Evolutionary conservation across 2,113 vertebrate species (phyloP), one percentile per base, ranked within the genome.

Genomic region (Pedetes capensis): DNA sequence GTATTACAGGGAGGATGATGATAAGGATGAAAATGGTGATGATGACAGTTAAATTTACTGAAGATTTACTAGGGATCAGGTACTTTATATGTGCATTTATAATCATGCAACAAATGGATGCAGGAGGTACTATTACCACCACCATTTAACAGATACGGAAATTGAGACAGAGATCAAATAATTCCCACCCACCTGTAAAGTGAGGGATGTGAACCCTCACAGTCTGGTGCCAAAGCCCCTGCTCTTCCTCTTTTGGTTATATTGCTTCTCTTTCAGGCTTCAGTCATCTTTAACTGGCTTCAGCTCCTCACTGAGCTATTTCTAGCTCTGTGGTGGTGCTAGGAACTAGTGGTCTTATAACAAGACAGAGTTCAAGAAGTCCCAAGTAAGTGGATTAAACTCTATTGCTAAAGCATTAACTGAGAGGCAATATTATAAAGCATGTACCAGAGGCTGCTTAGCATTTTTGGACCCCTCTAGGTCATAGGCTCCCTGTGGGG

Each of bases 41-140:
- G 23, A 32, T 0, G 9, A 34, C 27, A 17, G 64, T 42, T 3
- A 25, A 17, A 39, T 10, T 3, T 16, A 0, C 8, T 7, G 49
- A 66, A 37, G 42, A 51, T 16, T 37, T 11, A 8, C 68, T 29
- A 1, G 0, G 11, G 5, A 1, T 51, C 23, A 17, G 64, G n/a
- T 9, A 1, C 44, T n/a, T 39, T 10, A 0, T 5, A 1, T 0
- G 4, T 4, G 18, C 42, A 66, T 18, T n/a, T 68, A 44, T 55
- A 12, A 49, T 64, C 59, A n/a, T 12, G 11, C 34, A 61, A 69
- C 10, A 12, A 32, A 6, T 17, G 25, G 55, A 27, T 3, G 12
- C 39, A 47, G 18, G 42, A 87, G 42, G 17, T 16, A 11, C 6
- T 57, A 12, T n/a, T 6, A 68, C 22, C 13, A 42, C 12, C 34